Evolutionary conservation across 1,140 invertebrate genomes (phyloP).

Genomic region (Anastatus disparis): DNA sequence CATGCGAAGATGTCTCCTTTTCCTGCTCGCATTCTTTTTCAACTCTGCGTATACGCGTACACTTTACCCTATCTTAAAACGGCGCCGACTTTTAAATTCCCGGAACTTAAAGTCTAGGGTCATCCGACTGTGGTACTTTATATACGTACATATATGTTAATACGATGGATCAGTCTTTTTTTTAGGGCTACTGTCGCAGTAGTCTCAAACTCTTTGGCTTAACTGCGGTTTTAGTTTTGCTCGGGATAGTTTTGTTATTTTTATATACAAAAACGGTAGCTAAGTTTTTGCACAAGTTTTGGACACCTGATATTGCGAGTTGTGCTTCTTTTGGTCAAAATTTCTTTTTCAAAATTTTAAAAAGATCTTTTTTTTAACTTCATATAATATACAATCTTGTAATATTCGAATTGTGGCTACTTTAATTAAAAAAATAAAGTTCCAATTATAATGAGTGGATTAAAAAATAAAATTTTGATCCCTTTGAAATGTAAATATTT

Average conservation of each 20-base stretch:
- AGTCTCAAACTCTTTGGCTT: background rate
- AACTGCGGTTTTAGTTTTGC: constrained; percentile 12
- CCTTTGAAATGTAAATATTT: no score
- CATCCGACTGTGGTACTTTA: background rate
- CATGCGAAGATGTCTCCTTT: constrained; percentile 7
- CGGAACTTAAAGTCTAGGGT: constrained; percentile 1
- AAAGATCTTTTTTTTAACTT: constrained; percentile 57
- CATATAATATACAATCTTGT: no score
- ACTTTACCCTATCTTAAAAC: background rate
- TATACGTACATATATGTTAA: no score
- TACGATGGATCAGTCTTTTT: constrained; percentile 1
- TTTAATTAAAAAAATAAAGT: no score
- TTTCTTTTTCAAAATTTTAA: no score
- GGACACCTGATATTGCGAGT: constrained; percentile 30
- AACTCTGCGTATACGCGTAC: no score
- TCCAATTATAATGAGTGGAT: no score
- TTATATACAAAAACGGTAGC: background rate
- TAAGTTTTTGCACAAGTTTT: background rate
- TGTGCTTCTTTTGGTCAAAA: no score
- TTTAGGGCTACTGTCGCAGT: background rate
- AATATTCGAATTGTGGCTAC: no score
- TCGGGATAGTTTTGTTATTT: no score
- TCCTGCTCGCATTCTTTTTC: background rate
- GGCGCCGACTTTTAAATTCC: background rate
- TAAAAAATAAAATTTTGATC: no score